A percentile compares a stretch with the other conserved stretches of the same genome.
These are phyloP conservation scores for Phalacrocorax pelagicus DNA, from an alignment of 2,113 vertebrate genomes.

Conservation along the genomic window DNA sequence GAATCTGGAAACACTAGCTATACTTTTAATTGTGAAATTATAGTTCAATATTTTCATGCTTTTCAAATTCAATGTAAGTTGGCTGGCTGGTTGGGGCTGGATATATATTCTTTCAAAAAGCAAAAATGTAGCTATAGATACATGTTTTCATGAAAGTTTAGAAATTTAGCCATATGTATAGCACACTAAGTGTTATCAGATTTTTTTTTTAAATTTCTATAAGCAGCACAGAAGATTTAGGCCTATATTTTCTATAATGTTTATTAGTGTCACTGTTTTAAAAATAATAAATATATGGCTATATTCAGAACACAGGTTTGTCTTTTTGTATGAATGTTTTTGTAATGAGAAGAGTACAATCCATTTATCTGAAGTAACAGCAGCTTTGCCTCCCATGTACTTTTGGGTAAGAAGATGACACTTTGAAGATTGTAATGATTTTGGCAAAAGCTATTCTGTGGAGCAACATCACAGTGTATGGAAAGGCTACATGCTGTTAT, in stretches of 20 bases:
- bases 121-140: background rate
- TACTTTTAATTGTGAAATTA: background rate
- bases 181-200: background rate
- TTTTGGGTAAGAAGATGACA: background rate
- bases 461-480: conserved; percentile 2
- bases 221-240: background rate
- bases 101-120: background rate
- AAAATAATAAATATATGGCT: background rate
- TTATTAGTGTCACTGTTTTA: background rate
- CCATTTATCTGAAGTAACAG: background rate
- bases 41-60: background rate
- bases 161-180: background rate
- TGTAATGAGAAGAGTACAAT: background rate
- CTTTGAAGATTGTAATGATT: conserved; percentile 13
- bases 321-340: background rate
- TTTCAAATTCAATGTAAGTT: background rate
- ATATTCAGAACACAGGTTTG: background rate
- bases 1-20: background rate
- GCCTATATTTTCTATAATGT: background rate
- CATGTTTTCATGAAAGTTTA: background rate
- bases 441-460: background rate
- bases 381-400: background rate
- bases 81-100: background rate
- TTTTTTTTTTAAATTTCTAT: background rate
- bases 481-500: background rate